Percentiles rank a stretch among this genome's conserved stretches.
phyloP scores from a whole-genome alignment of 2,113 vertebrate species.

The Coptodon bakossiorum region DNA sequence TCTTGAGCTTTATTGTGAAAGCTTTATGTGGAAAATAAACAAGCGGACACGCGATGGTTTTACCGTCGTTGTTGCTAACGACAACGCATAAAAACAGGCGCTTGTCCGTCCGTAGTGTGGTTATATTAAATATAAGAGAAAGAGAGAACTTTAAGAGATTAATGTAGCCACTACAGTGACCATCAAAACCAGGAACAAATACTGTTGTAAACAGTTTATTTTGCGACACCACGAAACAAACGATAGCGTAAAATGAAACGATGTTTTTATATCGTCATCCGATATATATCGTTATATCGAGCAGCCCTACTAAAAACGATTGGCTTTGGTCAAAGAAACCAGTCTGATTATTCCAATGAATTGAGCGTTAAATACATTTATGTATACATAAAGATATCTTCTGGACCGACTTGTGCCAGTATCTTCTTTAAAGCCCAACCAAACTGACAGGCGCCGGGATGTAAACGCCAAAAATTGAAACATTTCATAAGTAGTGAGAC shows the following conservation, averaged over 20 bases:
- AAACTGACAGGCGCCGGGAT: not conserved
- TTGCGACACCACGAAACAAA: too few species aligned
- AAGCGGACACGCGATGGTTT: accelerated
- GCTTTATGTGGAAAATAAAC: too few species aligned
- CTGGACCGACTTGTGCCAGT: not conserved
- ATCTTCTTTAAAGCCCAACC: not conserved
- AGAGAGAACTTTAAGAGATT: too few species aligned
- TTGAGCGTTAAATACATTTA: not conserved
- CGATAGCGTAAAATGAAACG: accelerated
- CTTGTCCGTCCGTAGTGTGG: accelerated
- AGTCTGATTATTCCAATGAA: not conserved
- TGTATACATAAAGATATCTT: not conserved
- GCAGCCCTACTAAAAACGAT: not conserved
- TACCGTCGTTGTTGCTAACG: not conserved
- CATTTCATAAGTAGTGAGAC: not conserved
- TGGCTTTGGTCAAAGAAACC: not conserved
- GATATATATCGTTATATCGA: too few species aligned
- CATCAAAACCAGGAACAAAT: accelerated
- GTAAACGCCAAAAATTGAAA: not conserved
- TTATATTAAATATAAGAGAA: not conserved
- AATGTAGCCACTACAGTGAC: too few species aligned
- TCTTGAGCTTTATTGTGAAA: too few species aligned
- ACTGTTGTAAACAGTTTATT: accelerated
- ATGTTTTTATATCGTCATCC: accelerated
- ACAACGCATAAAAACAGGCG: accelerated